Percentiles rank a stretch among this genome's conserved stretches.
Evolutionary conservation across 2,797 vertebrate genomes (phyloP).

Genomic region (Tauraco hartlaubi): DNA sequence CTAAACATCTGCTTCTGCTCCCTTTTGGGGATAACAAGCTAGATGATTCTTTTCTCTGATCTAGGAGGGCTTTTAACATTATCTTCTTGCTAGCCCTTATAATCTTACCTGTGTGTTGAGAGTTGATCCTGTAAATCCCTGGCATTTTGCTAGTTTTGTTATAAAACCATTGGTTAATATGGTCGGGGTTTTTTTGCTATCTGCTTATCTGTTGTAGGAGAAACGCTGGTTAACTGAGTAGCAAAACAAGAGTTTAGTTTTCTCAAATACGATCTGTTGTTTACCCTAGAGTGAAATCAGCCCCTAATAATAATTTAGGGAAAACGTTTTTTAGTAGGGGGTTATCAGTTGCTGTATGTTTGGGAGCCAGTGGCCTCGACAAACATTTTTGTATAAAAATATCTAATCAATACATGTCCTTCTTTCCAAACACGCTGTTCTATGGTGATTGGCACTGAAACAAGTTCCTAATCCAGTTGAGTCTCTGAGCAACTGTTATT

Average conservation of each 20-base stretch:
- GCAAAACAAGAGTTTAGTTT: neutral
- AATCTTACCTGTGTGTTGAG: neutral
- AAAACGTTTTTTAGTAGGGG: neutral
- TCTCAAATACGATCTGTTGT: neutral
- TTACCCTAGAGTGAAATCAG: neutral
- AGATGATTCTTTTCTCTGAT: neutral
- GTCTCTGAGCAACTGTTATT: neutral
- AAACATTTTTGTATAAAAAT: neutral
- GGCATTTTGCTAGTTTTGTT: neutral
- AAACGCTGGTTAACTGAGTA: neutral
- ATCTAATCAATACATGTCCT: neutral
- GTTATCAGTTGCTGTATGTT: neutral
- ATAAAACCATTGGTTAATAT: neutral
- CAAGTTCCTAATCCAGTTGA: neutral
- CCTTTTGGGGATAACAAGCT: neutral
- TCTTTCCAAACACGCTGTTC: neutral
- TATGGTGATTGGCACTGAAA: neutral
- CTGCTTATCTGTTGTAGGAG: neutral
- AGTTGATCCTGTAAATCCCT: neutral
- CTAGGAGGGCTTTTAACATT: neutral
- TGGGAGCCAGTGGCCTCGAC: neutral
- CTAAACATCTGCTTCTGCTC: neutral
- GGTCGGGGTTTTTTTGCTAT: accelerated
- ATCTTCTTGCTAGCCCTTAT: neutral
- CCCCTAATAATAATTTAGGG: neutral